A percentile compares a stretch with the other conserved stretches of the same genome.
Evolutionary conservation across 2,888 invertebrate genomes (phyloP).

Genomic region (Hirtodrosophila alboralis): DNA sequence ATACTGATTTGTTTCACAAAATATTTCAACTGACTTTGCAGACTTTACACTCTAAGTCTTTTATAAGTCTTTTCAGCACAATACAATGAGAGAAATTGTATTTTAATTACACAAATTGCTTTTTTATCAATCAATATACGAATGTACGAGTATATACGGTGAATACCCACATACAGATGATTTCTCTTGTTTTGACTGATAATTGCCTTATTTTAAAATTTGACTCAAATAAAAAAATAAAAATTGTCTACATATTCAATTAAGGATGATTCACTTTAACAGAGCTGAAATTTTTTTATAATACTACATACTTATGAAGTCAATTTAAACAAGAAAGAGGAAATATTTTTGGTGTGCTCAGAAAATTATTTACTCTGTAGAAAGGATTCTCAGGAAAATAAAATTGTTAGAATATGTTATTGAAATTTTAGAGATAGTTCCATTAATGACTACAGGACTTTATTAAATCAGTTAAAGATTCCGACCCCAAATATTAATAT

Average conservation of each 20-base stretch:
- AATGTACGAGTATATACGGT: background rate
- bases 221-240: background rate
- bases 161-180: background rate
- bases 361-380: no score
- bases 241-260: background rate
- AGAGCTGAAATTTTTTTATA: no score
- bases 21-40: background rate
- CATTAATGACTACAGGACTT: no score
- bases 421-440: no score
- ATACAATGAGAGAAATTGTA: background rate
- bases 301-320: no score
- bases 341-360: no score
- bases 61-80: constrained; percentile 8
- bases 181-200: background rate
- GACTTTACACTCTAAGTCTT: background rate
- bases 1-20: constrained; percentile 3
- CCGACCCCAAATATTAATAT: no score
- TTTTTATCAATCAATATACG: background rate
- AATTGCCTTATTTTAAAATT: background rate
- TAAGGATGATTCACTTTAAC: no score
- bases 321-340: no score
- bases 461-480: no score
- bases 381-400: no score
- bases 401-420: no score
- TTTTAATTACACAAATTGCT: constrained; percentile 21